Percentiles rank a stretch among this genome's conserved stretches.
Conservation (phyloP, 2,888 invertebrate genomes). For the Laspeyria flexula region DNA sequence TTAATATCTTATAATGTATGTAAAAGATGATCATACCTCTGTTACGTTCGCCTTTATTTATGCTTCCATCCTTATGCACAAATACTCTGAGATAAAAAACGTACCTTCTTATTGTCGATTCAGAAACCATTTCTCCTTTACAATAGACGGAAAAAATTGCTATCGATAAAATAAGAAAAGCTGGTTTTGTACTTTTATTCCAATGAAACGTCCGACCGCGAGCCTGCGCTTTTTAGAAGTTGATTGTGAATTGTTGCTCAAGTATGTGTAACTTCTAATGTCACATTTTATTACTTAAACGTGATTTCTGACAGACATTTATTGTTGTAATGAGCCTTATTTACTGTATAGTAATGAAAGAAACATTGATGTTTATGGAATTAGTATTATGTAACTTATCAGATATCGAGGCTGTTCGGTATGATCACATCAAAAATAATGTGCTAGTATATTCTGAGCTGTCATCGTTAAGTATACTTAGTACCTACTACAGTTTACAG, state of each 20-base stretch:
- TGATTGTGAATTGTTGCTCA: slow-evolving; percentile 38
- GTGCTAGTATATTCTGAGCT: background rate
- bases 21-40: slow-evolving; percentile 18
- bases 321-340: slow-evolving; percentile 2
- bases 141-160: slow-evolving; percentile 50
- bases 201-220: slow-evolving; percentile 43
- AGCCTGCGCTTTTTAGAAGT: slow-evolving; percentile 33
- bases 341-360: slow-evolving; percentile 4
- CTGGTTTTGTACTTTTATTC: slow-evolving; percentile 42
- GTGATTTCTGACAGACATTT: slow-evolving; percentile 19
- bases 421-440: background rate
- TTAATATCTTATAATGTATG: slow-evolving; percentile 16
- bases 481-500: no score
- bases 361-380: background rate
- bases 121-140: slow-evolving; percentile 57
- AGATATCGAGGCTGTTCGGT: background rate
- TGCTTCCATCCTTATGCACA: slow-evolving; percentile 44
- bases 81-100: slow-evolving; percentile 56
- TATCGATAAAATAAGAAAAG: slow-evolving; percentile 43
- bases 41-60: slow-evolving; percentile 27
- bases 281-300: slow-evolving; percentile 27
- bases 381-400: background rate
- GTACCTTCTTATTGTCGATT: slow-evolving; percentile 58
- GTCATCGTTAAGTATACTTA: no score
- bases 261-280: slow-evolving; percentile 25